These are phyloP conservation scores for Aphrophora alni DNA, from an alignment of 2,888 invertebrate genomes.

Conservation along the genomic window DNA sequence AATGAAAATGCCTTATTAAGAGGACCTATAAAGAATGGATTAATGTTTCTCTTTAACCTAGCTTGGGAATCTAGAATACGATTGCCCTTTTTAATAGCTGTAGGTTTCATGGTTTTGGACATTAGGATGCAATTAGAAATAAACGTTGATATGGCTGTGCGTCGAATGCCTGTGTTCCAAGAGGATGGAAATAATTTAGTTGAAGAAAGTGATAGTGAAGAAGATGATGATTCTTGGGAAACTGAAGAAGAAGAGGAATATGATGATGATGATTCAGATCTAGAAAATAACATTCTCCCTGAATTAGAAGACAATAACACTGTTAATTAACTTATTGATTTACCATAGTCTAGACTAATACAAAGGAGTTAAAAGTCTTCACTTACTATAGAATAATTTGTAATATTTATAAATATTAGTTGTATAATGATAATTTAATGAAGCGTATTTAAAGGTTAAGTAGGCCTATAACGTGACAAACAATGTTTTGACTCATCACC, in stretches of 20 bases:
- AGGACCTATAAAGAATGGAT: conserved; percentile 51
- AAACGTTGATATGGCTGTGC: conserved; percentile 60
- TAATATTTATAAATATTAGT: too few species aligned
- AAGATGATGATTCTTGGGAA: not conserved
- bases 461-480: too few species aligned
- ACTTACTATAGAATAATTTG: too few species aligned
- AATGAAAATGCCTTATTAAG: not conserved
- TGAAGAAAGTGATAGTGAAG: not conserved
- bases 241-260: not conserved
- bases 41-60: conserved; percentile 72
- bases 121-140: conserved; percentile 72
- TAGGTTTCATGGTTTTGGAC: conserved; percentile 71
- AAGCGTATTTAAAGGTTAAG: too few species aligned
- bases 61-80: conserved; percentile 74
- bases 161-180: not conserved
- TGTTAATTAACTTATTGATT: not conserved
- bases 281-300: not conserved
- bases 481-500: too few species aligned
- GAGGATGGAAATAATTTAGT: not conserved
- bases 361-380: too few species aligned
- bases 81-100: conserved; percentile 70
- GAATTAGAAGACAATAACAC: not conserved
- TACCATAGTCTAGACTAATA: too few species aligned
- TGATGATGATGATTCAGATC: not conserved
- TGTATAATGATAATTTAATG: too few species aligned